Evolutionary conservation across 2,797 vertebrate species (phyloP), one percentile per base, ranked within the genome.

Genomic region (Coluber constrictor): DNA sequence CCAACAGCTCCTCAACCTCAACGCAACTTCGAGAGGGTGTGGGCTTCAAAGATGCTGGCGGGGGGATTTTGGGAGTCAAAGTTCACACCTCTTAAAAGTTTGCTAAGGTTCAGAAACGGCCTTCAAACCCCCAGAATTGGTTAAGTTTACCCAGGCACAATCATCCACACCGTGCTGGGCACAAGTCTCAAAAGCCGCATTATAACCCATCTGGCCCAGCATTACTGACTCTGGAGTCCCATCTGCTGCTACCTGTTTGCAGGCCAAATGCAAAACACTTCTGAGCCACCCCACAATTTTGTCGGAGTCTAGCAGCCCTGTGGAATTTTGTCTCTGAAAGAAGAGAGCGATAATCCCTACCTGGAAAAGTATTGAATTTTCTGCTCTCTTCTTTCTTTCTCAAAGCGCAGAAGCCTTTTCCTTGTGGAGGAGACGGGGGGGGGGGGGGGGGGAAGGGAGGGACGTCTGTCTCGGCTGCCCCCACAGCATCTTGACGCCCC

Each of bases 391-490:
- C 92, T 70, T 13, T 29, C 27, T 63, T 27, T 63, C 11, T 61
- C 13, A 94, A 95, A 90, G 0, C 93, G 96, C 96, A 96, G 97
- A 98, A 10, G 2, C 97, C 97, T 97, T 98, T 98, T 97, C 96
- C 97, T 97, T 29, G 61, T 27, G 61, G 86, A 97, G 94, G 95
- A 16, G 96, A 97, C 37, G 37, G 37, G 37, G 37, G 37, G n/a
- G 66, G 13, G n/a, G 12, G 3, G 57, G 57, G 4, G 6, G 57
- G 18, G 70, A 16, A 4, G 16, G 70, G 32, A 6, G 70, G 70
- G 3, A 23, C 1, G 32, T 37, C 97, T 96, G 97, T 97, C 97
- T 98, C 97, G 97, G 97, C 98, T 98, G 98, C 98, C 97, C 98
- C 98, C 97, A 97, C 97, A 96, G 96, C 97, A 66, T 66, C 97